Conservation (phyloP, 2,888 invertebrate genomes). For the Drosophila putrida region DNA sequence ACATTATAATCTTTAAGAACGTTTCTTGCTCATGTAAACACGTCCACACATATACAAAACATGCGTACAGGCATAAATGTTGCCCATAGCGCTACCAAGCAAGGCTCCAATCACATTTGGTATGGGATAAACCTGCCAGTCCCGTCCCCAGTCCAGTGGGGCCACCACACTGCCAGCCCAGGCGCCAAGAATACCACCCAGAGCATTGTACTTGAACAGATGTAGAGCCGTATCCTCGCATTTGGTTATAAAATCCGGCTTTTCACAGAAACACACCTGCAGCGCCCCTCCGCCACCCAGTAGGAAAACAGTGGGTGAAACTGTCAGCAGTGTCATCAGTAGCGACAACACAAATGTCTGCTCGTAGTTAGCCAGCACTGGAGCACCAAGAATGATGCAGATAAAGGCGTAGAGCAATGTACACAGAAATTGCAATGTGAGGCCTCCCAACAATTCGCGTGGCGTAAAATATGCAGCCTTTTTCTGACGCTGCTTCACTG, state of each 20-base stretch:
- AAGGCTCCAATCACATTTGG: constrained; percentile 89
- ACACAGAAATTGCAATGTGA: constrained; percentile 82
- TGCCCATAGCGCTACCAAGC: constrained; percentile 87
- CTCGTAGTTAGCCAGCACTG: constrained; percentile 84
- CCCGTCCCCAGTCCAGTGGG: constrained; percentile 94
- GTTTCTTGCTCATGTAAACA: constrained; percentile 83
- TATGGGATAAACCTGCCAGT: constrained; percentile 92
- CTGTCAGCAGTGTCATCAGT: constrained; percentile 83
- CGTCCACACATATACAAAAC: constrained; percentile 83
- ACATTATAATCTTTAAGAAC: constrained; percentile 55
- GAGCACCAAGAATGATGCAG: constrained; percentile 85
- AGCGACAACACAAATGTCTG: constrained; percentile 84
- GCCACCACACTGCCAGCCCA: constrained; percentile 93
- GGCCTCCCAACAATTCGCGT: constrained; percentile 79
- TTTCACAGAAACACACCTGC: constrained; percentile 85
- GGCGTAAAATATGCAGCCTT: constrained; percentile 79
- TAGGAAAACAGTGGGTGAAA: constrained; percentile 84
- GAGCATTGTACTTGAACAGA: constrained; percentile 84
- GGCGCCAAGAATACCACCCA: constrained; percentile 88
- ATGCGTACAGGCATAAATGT: constrained; percentile 85
- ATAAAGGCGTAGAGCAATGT: constrained; percentile 83
- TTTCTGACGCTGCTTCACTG: constrained; percentile 82
- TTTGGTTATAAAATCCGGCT: constrained; percentile 83
- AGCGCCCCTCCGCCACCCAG: constrained; percentile 84
- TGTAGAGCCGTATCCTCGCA: constrained; percentile 84